Evolutionary conservation across 2,797 vertebrate genomes (phyloP).

Genomic region (Zenarchopterus dispar): DNA sequence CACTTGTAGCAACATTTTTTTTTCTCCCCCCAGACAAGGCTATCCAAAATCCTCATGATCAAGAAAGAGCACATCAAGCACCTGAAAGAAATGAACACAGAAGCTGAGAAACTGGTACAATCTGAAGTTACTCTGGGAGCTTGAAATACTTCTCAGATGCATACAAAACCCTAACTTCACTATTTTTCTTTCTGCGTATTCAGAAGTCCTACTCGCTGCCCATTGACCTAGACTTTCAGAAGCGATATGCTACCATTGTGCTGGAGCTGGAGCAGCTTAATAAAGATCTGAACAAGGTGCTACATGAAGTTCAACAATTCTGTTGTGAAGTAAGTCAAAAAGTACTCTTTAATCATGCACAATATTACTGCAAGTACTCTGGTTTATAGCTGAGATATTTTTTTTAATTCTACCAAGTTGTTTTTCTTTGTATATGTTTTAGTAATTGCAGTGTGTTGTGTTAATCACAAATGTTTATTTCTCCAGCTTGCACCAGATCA

Average conservation of each 20-base stretch:
- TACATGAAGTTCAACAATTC: slow-evolving; percentile 96
- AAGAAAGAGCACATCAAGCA: slow-evolving; percentile 99
- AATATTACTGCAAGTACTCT: background rate
- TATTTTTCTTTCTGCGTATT: slow-evolving; percentile 32
- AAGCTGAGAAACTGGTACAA: slow-evolving; percentile 96
- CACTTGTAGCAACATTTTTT: background rate
- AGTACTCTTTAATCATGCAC: background rate
- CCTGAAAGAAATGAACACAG: slow-evolving; percentile 98
- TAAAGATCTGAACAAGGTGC: slow-evolving; percentile 97
- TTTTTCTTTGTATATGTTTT: too few species aligned
- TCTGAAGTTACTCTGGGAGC: background rate
- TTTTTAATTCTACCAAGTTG: too few species aligned
- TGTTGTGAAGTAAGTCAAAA: slow-evolving; percentile 88
- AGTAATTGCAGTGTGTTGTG: background rate
- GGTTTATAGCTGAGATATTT: background rate
- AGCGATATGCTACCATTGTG: slow-evolving; percentile 94
- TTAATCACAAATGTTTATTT: slow-evolving; percentile 7
- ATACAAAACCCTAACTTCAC: background rate
- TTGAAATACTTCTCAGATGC: background rate
- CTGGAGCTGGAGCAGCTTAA: slow-evolving; percentile 97
- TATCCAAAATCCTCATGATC: slow-evolving; percentile 99
- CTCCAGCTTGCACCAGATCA: slow-evolving; percentile 95
- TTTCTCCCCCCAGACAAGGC: slow-evolving; percentile 85
- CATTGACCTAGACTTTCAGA: slow-evolving; percentile 93
- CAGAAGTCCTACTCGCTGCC: slow-evolving; percentile 97